Conservation (phyloP, 2,888 invertebrate genomes). For the Lordiphosa andalusiaca region DNA sequence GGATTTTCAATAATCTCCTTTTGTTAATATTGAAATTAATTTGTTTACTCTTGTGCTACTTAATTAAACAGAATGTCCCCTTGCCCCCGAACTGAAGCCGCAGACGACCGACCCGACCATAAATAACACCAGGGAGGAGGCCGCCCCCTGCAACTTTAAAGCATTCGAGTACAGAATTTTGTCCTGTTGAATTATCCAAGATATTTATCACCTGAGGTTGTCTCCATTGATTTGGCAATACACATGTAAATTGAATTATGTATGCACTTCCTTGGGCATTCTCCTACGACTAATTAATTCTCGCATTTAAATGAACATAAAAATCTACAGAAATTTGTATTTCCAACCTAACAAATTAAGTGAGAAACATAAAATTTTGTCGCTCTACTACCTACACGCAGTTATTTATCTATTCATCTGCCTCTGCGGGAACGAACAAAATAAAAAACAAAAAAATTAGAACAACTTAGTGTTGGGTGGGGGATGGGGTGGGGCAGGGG, state of each 20-base stretch:
- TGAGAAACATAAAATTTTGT: conserved; percentile 67
- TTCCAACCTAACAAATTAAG: conserved; percentile 63
- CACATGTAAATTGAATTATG: conserved; percentile 47
- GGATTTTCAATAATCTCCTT: conserved; percentile 75
- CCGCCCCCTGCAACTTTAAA: not conserved
- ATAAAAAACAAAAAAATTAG: conserved; percentile 61
- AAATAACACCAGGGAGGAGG: conserved; percentile 6
- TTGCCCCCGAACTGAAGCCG: conserved; percentile 2
- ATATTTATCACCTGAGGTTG: conserved; percentile 64
- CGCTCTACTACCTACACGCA: conserved; percentile 47
- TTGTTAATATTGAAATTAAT: conserved; percentile 76
- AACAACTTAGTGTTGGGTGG: conserved; percentile 59
- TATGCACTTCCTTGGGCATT: conserved; percentile 31
- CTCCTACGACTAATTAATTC: conserved; percentile 28
- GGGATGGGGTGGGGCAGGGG: not conserved
- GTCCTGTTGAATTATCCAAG: conserved; percentile 74
- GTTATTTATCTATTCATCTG: conserved; percentile 57
- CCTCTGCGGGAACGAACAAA: conserved; percentile 25
- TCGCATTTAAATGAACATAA: conserved; percentile 68
- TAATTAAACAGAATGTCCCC: conserved; percentile 66
- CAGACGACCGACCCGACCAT: conserved; percentile 2
- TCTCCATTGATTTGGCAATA: conserved; percentile 21
- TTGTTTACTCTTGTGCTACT: conserved; percentile 75
- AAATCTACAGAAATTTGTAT: conserved; percentile 61
- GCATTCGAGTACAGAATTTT: conserved; percentile 38